phyloP scores from a whole-genome alignment of 1,140 invertebrate genomes.

The Bathynomus jamesi region DNA sequence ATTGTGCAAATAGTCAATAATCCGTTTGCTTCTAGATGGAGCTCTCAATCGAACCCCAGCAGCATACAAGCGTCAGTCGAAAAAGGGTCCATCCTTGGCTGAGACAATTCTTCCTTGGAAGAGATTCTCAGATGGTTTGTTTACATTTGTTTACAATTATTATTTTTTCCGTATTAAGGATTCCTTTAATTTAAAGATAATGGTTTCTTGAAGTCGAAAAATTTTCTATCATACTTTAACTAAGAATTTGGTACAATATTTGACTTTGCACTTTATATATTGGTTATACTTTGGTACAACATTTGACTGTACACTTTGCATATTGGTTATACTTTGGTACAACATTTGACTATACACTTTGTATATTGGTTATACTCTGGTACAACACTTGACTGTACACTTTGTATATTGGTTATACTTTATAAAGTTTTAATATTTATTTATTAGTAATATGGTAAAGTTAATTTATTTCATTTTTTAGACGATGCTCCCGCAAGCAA shows the following conservation, averaged over 20 bases:
- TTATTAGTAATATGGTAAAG: too few relatives aligned
- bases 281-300: not conserved
- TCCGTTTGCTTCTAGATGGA: too few relatives aligned
- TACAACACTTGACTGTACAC: not conserved
- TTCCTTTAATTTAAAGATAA: not conserved
- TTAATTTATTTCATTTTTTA: too few relatives aligned
- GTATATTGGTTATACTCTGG: not conserved
- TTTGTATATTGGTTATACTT: not conserved
- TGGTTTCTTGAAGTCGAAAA: not conserved
- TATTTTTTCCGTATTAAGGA: not conserved
- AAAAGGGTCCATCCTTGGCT: constrained; percentile 11
- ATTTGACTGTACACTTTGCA: not conserved
- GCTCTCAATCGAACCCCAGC: too few relatives aligned
- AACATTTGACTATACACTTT: not conserved
- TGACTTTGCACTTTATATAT: not conserved
- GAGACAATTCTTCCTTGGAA: constrained; percentile 14
- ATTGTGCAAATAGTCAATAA: too few relatives aligned
- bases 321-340: not conserved
- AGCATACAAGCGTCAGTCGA: too few relatives aligned
- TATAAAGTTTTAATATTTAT: too few relatives aligned
- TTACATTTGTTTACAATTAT: not conserved
- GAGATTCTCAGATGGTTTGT: not conserved
- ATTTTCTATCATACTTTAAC: not conserved
- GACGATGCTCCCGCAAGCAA: not conserved
- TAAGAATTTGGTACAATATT: not conserved